Percentiles rank a stretch among this genome's conserved stretches.
phyloP scores from a whole-genome alignment of 2,888 invertebrate species.

The Pegoplata infirma region DNA sequence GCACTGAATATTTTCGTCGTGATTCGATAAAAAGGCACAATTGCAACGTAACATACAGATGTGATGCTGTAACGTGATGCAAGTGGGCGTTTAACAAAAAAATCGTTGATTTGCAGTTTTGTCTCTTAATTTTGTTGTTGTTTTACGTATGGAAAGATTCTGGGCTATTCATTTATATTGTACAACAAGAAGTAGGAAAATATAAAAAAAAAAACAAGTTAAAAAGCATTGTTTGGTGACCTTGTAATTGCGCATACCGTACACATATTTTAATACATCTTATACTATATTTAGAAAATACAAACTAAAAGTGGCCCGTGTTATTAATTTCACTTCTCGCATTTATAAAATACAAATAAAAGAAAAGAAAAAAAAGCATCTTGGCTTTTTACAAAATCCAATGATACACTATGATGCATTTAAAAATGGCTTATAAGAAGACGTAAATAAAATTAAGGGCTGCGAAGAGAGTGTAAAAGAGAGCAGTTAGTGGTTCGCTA shows the following conservation, averaged over 20 bases:
- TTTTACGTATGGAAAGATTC: neutral
- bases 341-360: constrained; percentile 9
- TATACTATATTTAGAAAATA: neutral
- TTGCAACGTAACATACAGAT: too few relatives aligned
- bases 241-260: constrained; percentile 53
- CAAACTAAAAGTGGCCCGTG: constrained; percentile 26
- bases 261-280: constrained; percentile 26
- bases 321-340: constrained; percentile 25
- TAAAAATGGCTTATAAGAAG: constrained; percentile 17
- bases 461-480: constrained; percentile 3
- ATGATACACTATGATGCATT: constrained; percentile 29
- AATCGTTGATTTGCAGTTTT: constrained; percentile 7
- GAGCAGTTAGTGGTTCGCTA: neutral
- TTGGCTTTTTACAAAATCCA: too few relatives aligned
- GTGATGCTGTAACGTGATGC: constrained; percentile 33
- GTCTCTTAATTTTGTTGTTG: constrained; percentile 18
- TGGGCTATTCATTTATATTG: constrained; percentile 9
- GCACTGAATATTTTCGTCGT: constrained; percentile 31
- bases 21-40: neutral
- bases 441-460: constrained; percentile 36
- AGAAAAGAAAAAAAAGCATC: neutral
- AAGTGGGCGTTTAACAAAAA: constrained; percentile 53
- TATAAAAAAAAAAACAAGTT: constrained; percentile 7
- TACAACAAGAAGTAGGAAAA: neutral
- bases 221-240: constrained; percentile 45